phyloP scores from a whole-genome alignment of 2,797 vertebrate genomes.

The Amniataba percoides region DNA sequence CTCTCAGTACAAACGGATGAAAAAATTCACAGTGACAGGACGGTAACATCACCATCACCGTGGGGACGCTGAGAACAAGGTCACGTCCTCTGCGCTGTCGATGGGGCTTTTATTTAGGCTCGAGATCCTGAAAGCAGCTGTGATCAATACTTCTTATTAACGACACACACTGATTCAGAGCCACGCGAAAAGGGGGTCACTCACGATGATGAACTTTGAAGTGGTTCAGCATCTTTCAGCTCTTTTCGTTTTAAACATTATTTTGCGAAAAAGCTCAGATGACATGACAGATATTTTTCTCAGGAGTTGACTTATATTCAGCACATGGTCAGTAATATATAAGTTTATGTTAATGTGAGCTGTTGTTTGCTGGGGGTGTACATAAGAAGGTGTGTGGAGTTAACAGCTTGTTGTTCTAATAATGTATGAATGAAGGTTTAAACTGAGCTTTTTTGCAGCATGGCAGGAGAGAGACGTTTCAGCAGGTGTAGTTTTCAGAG shows the following conservation, averaged over 20 bases:
- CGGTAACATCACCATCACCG: constrained; percentile 2
- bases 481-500: neutral
- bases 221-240: neutral
- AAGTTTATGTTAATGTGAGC: neutral
- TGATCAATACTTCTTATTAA: neutral
- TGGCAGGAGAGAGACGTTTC: neutral
- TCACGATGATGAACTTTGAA: neutral
- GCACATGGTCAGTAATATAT: neutral
- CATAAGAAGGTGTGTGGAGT: neutral
- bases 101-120: neutral
- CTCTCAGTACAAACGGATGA: constrained; percentile 15
- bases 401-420: neutral
- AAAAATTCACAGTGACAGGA: constrained; percentile 22
- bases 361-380: neutral
- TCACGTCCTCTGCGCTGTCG: neutral
- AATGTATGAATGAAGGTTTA: neutral
- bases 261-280: neutral
- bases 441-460: neutral
- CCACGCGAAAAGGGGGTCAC: too few species aligned
- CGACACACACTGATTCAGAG: neutral
- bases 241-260: neutral
- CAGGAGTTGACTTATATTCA: neutral
- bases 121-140: neutral
- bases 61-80: neutral
- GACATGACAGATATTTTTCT: neutral